Evolutionary conservation across 1,140 invertebrate genomes (phyloP), one percentile per base, ranked within the genome.

Genomic region (Ctenoplectra terminalis): DNA sequence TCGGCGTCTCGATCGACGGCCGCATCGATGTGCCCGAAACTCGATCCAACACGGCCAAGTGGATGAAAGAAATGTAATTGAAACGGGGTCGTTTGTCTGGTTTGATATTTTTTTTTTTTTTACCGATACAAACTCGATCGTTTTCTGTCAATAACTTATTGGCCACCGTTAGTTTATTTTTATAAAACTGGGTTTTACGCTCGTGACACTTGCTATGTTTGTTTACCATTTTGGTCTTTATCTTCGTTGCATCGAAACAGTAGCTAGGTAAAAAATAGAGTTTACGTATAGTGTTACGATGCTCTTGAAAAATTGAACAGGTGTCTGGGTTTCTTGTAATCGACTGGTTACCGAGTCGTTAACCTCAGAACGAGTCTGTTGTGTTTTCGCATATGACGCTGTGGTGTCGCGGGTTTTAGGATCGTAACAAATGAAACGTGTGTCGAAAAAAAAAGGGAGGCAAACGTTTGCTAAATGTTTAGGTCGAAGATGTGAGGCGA

Each of bases 1-100:
- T 80, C 26, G 46, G 46, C 60, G 72, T 63, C 54, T 15, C 29
- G n/a, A 71, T 60, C 76, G 66, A 34, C 6, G 26, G 23, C 17
- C 17, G 60, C 61, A 75, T 81, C 72, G 72, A 81, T 50, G 79
- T 64, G 58, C 75, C n/a, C 29, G 43, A 26, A 60, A 60, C 46
- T 20, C 17, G 26, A 40, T 43, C 46, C 58, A 37, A 74, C 46
- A n/a, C 60, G 56, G 29, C 78, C 9, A n/a, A 54, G 58, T 46
- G 50, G 46, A 61, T n/a, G 29, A 75, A 63, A 46, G 71, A 81
- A 48, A 75, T 48, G 61, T 48, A 60, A 60, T 66, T 34, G 61
- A 50, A 43, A 75, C 20, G 72, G 52, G 75, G 61, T 67, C 40
- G 79, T 81, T 81, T 48, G 79, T 75, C 72, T 75, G 77, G 77